Evolutionary conservation across 1,140 invertebrate genomes (phyloP).

Genomic region (Leptopilina boulardi): DNA sequence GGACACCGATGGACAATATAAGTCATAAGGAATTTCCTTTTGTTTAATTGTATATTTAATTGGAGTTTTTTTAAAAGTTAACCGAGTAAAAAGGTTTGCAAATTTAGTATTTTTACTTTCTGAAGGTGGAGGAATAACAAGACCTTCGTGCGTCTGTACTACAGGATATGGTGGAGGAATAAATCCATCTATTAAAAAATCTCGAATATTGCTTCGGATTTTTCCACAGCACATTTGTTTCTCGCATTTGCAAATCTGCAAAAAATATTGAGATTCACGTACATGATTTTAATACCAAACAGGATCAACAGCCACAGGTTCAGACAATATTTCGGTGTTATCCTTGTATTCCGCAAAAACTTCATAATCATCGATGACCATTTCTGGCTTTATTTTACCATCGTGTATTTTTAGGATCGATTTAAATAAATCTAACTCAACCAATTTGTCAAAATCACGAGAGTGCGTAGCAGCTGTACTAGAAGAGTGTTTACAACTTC

Average conservation of each 20-base stretch:
- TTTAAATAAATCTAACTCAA: conserved; percentile 53
- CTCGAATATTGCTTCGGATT: conserved; percentile 9
- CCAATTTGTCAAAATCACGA: conserved; percentile 53
- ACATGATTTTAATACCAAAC: conserved; percentile 34
- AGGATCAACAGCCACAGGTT: conserved; percentile 15
- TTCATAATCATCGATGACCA: conserved; percentile 57
- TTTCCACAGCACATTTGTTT: conserved; percentile 11
- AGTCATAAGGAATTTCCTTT: neutral
- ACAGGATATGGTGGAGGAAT: neutral
- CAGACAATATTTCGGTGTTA: neutral
- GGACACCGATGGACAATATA: neutral
- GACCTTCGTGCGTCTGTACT: neutral
- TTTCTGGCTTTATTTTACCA: conserved; percentile 62
- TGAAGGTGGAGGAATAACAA: conserved; percentile 5
- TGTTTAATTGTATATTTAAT: neutral
- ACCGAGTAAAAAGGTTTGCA: neutral
- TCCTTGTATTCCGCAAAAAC: neutral
- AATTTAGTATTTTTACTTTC: neutral
- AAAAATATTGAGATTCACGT: conserved; percentile 36
- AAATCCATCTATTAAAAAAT: neutral
- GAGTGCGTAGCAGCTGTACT: conserved; percentile 59
- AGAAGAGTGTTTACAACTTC: conserved; percentile 60
- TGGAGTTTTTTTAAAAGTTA: neutral
- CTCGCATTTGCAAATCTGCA: conserved; percentile 34
- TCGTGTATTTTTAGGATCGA: conserved; percentile 49